A percentile compares a stretch with the other conserved stretches of the same genome.
These are phyloP conservation scores for Tragelaphus buxtoni DNA, from an alignment of 2,113 vertebrate species.

Conservation along the genomic window DNA sequence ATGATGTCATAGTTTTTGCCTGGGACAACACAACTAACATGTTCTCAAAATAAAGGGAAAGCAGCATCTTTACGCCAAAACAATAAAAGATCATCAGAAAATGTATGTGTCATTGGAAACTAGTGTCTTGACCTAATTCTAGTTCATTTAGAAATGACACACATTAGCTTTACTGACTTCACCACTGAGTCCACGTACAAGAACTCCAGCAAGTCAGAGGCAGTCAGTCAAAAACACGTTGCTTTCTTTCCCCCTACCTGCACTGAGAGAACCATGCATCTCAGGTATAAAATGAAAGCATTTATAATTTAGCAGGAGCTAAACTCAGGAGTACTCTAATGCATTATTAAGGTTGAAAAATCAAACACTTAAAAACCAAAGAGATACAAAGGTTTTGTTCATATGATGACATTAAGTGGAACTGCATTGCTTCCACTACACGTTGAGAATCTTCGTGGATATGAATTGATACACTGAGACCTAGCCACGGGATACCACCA, in stretches of 20 bases:
- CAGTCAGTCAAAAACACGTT: background rate
- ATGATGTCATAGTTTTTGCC: background rate
- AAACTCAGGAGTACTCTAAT: constrained; percentile 46
- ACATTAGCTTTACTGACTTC: background rate
- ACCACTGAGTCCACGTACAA: background rate
- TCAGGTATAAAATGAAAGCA: constrained; percentile 36
- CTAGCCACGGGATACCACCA: background rate
- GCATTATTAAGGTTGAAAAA: constrained; percentile 60
- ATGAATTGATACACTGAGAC: background rate
- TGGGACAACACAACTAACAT: background rate
- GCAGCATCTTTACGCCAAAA: background rate
- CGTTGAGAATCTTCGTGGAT: background rate
- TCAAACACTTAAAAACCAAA: constrained; percentile 54
- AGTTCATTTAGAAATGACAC: background rate
- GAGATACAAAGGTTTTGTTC: background rate
- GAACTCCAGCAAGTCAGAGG: background rate
- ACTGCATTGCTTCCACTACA: background rate
- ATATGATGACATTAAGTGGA: background rate
- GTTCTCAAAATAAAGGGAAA: background rate
- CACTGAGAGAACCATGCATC: background rate
- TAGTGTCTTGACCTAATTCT: background rate
- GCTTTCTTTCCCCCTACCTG: background rate
- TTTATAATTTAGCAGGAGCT: constrained; percentile 55
- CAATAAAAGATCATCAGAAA: background rate
- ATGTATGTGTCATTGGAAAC: background rate